Base-by-base conservation (phyloP, 2,113 vertebrate genomes). In the Myxocyprinus asiaticus region DNA sequence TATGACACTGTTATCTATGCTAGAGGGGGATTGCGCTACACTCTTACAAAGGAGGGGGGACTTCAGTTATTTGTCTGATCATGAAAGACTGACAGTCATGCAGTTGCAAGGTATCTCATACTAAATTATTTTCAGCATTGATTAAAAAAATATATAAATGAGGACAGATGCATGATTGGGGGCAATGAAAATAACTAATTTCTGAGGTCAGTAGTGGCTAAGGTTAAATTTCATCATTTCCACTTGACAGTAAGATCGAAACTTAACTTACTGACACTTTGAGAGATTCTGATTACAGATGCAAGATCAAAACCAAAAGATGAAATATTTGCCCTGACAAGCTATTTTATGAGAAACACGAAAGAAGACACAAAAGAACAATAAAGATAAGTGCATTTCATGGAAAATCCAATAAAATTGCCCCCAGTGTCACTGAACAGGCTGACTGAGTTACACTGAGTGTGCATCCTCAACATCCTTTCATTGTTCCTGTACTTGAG, bases 381-480 rank as follows among this genome's bases (percentile, higher is more conserved):
- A 14, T 62, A 50, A 22, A 42, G 58, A 50, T 48, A 61, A 48
- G 56, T 7, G 9, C 47, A 10, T 12, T 50, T 33, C 63, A 17
- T 62, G 62, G 43, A 9, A 67, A 77, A 53, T 47, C 6, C 63
- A 48, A 33, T 77, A 61, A 68, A 72, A 83, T 70, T 33, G 63
- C 58, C 59, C 58, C 72, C 62, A 33, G 58, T 61, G 65, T 69
- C 62, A 67, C 63, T 5, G 15, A 78, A 9, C 44, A 65, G 50
- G 9, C 9, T 33, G 47, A n/a, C 51, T 6, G 15, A 15, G n/a
- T 58, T 58, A 15, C 15, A n/a, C 44, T n/a, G 6, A 51, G 58
- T 7, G 50, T 50, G 47, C 45, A 62, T 69, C 12, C 33, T 51
- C 67, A 71, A 69, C 79, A 84, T 84, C 82, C 82, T 81, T 11